These are phyloP conservation scores for Dendrocincla tyrannina DNA, from an alignment of 2,797 vertebrate species.

Conservation along the genomic window DNA sequence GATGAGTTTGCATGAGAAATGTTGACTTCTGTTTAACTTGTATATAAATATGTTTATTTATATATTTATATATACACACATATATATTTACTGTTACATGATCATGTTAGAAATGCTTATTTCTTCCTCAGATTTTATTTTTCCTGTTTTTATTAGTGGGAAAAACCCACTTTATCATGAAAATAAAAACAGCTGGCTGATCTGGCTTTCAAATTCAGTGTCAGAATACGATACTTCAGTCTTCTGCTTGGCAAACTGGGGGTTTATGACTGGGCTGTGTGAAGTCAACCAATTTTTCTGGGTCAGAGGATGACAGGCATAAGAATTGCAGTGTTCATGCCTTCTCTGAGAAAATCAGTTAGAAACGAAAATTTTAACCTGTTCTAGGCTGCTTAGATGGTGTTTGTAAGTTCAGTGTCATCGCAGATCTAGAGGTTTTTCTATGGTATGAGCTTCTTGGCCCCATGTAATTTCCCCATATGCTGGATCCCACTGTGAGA, in stretches of 20 bases:
- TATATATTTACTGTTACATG: background rate
- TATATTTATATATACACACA: background rate
- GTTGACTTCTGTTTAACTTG: background rate
- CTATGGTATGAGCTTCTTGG: fast-evolving
- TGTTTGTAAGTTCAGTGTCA: background rate
- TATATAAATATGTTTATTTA: background rate
- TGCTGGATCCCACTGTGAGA: background rate
- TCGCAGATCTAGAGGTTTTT: background rate
- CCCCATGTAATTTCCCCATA: fast-evolving
- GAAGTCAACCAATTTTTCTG: background rate
- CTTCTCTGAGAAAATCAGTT: background rate
- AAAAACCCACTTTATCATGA: background rate
- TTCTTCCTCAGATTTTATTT: background rate
- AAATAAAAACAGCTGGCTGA: background rate
- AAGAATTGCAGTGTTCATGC: background rate
- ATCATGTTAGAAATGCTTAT: background rate
- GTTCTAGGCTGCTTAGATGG: background rate
- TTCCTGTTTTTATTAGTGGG: background rate
- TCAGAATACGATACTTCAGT: background rate
- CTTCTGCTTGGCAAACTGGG: background rate
- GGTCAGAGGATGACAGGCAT: background rate
- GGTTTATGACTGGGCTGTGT: background rate
- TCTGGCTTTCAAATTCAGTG: background rate
- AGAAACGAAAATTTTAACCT: background rate
- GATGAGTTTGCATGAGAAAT: conserved; percentile 34